Conservation (phyloP, 2,797 vertebrate species). For the Nasua narica region DNA sequence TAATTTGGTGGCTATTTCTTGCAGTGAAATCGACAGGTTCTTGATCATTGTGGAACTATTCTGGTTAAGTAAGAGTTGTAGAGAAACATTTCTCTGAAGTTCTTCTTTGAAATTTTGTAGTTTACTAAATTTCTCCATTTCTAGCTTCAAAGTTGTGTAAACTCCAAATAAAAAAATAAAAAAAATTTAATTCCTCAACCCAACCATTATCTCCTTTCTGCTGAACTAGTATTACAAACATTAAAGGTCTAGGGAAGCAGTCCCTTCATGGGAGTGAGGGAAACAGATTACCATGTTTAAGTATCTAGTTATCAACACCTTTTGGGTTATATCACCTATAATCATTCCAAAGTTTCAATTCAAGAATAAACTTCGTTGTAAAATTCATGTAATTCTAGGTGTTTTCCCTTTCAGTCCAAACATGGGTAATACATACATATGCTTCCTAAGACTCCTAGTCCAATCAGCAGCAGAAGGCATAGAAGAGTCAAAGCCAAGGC, state of each 20-base stretch:
- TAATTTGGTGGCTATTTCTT: constrained; percentile 43
- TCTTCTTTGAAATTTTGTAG: constrained; percentile 48
- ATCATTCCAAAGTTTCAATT: not conserved
- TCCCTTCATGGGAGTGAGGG: not conserved
- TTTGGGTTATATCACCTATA: not conserved
- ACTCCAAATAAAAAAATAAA: not conserved
- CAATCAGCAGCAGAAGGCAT: constrained; percentile 54
- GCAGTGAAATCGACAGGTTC: constrained; percentile 32
- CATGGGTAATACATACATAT: constrained; percentile 49
- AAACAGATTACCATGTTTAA: not conserved
- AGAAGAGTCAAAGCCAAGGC: not conserved
- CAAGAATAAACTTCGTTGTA: not conserved
- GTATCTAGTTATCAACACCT: not conserved
- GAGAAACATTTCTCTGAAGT: constrained; percentile 58
- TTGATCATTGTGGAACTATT: not conserved
- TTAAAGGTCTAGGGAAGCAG: not conserved
- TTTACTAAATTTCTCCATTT: not conserved
- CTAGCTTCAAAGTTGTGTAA: constrained; percentile 14
- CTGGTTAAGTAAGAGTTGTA: not conserved
- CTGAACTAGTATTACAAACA: not conserved
- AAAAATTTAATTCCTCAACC: not conserved
- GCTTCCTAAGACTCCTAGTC: constrained; percentile 41
- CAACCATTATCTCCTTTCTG: not conserved
- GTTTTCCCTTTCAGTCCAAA: not conserved
- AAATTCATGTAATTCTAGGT: not conserved